phyloP scores from a whole-genome alignment of 2,113 vertebrate species.

The Nicator chloris region DNA sequence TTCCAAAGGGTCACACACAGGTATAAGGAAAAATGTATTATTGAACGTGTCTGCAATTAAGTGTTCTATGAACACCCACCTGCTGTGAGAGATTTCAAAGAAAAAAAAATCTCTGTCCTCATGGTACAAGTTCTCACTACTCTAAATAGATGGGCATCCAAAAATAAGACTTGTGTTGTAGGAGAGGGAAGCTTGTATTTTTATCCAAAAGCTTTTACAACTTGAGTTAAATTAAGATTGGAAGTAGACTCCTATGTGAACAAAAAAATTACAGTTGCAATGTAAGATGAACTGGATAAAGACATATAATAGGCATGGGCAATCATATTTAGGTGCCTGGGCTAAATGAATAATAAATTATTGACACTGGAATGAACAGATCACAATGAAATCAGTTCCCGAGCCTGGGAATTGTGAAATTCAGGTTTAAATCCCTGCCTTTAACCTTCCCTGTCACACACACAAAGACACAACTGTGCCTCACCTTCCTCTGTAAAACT shows the following conservation, averaged over 20 bases:
- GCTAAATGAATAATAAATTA: neutral
- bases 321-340: neutral
- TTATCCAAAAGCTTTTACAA: neutral
- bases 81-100: neutral
- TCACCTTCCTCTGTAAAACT: neutral
- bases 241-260: neutral
- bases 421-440: neutral
- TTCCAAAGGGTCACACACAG: neutral
- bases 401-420: neutral
- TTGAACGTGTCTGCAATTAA: conserved; percentile 41
- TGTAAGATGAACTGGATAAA: neutral
- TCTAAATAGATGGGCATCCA: conserved; percentile 19
- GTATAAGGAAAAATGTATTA: conserved; percentile 13
- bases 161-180: neutral
- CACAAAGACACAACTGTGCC: neutral
- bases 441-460: conserved; percentile 13
- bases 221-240: conserved; percentile 17
- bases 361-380: neutral
- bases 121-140: neutral
- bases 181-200: neutral
- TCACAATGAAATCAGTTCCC: neutral
- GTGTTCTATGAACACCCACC: neutral
- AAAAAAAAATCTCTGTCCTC: conserved; percentile 12
- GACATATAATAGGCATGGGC: neutral
- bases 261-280: neutral